These are phyloP conservation scores for Cynoglossus semilaevis DNA, from an alignment of 2,113 vertebrate species.

Conservation along the genomic window DNA sequence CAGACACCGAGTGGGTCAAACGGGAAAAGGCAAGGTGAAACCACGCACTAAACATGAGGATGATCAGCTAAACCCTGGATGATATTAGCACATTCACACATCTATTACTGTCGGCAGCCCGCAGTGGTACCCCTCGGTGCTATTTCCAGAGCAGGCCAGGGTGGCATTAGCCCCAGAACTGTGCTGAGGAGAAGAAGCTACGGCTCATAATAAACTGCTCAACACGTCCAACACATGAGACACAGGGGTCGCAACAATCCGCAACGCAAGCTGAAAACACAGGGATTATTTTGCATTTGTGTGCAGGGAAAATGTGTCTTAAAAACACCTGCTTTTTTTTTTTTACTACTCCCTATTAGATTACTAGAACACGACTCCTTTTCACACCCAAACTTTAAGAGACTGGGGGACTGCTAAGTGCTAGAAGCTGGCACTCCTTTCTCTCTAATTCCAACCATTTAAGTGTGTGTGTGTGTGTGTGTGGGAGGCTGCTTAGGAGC, in stretches of 20 bases:
- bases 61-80: constrained; percentile 46
- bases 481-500: constrained; percentile 50
- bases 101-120: constrained; percentile 53
- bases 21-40: constrained; percentile 44
- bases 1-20: constrained; percentile 68
- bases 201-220: constrained; percentile 29
- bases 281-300: neutral
- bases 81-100: constrained; percentile 56
- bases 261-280: neutral
- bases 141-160: constrained; percentile 38
- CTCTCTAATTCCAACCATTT: constrained; percentile 28
- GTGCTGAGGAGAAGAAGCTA: constrained; percentile 29
- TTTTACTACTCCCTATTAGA: constrained; percentile 52
- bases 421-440: constrained; percentile 56
- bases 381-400: constrained; percentile 65
- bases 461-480: constrained; percentile 39
- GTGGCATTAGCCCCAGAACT: constrained; percentile 44
- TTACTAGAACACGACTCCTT: constrained; percentile 65
- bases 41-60: constrained; percentile 31
- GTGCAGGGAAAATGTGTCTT: neutral
- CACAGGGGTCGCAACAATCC: neutral
- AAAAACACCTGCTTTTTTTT: constrained; percentile 62
- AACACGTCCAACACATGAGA: constrained; percentile 30
- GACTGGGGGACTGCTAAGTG: constrained; percentile 51
- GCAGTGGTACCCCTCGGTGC: constrained; percentile 38